Percentiles rank a stretch among this genome's conserved stretches.
Conservation (phyloP, 1,140 invertebrate species). For the Copidosoma floridanum region DNA sequence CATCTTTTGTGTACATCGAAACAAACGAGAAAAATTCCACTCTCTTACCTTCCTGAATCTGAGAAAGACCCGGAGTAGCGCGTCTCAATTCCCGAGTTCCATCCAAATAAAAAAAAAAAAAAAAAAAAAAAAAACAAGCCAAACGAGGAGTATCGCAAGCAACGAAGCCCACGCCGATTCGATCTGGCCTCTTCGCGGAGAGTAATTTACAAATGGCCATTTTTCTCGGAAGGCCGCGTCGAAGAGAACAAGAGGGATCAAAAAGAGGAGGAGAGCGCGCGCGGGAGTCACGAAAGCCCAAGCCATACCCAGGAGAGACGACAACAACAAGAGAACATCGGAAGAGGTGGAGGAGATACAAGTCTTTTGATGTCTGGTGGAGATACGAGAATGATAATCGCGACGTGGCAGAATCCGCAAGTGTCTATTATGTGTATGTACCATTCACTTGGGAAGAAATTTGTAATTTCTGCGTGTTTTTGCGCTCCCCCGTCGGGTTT, state of each 20-base stretch:
- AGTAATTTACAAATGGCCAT: conserved; percentile 47
- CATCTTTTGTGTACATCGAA: too few species aligned
- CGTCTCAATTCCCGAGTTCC: conserved; percentile 14
- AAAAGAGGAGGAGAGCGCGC: conserved; percentile 16
- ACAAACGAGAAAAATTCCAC: too few species aligned
- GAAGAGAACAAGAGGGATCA: too few species aligned
- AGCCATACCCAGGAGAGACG: neutral
- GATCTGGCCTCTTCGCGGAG: conserved; percentile 15
- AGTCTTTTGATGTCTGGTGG: conserved; percentile 47
- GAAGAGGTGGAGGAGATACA: conserved; percentile 10
- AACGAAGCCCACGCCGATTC: conserved; percentile 1
- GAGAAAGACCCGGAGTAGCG: neutral
- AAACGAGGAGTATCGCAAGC: conserved; percentile 11
- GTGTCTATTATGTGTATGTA: conserved; percentile 26
- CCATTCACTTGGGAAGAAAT: conserved; percentile 17
- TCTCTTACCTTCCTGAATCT: too few species aligned
- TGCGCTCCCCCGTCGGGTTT: neutral
- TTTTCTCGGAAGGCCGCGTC: conserved; percentile 37
- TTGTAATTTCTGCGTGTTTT: conserved; percentile 17
- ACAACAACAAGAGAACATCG: conserved; percentile 9
- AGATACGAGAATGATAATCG: conserved; percentile 48
- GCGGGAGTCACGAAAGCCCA: neutral
- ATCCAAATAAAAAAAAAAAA: conserved; percentile 5
- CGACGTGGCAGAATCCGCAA: conserved; percentile 29
- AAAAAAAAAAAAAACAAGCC: too few species aligned